Conservation (phyloP, 2,797 vertebrate genomes). For the Scolopax rusticola region DNA sequence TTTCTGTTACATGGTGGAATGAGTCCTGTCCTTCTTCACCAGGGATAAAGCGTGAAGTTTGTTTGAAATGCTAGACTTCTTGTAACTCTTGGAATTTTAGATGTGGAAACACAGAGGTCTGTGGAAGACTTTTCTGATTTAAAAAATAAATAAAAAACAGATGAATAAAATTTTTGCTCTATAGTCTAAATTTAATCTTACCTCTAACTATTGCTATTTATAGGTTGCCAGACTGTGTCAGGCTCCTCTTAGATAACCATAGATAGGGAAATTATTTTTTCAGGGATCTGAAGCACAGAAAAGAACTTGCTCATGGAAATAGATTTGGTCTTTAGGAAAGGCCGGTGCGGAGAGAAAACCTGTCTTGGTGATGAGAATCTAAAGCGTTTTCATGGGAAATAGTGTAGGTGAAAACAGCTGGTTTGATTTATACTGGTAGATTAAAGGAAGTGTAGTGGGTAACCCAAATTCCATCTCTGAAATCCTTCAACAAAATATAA, state of each 20-base stretch:
- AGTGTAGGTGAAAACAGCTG: background rate
- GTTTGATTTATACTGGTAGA: background rate
- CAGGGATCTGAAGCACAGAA: background rate
- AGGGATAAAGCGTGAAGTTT: background rate
- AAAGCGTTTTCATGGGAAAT: background rate
- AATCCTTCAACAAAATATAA: background rate
- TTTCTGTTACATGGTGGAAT: background rate
- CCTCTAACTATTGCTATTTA: background rate
- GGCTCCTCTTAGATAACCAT: background rate
- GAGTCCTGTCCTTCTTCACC: background rate
- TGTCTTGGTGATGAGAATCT: background rate
- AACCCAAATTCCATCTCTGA: background rate
- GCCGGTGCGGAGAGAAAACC: fast-evolving
- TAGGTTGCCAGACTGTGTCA: background rate
- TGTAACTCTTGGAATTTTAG: background rate
- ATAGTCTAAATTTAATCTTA: background rate
- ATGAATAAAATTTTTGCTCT: background rate
- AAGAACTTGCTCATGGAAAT: background rate
- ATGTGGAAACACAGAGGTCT: background rate
- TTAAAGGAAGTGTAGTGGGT: background rate
- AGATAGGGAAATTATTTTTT: background rate
- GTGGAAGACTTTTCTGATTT: background rate
- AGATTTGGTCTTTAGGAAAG: background rate
- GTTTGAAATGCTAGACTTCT: background rate
- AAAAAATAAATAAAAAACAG: too few relatives aligned